Evolutionary conservation across 2,797 vertebrate genomes (phyloP), one percentile per base, ranked within the genome.

Genomic region (Manis crassicaudata): DNA sequence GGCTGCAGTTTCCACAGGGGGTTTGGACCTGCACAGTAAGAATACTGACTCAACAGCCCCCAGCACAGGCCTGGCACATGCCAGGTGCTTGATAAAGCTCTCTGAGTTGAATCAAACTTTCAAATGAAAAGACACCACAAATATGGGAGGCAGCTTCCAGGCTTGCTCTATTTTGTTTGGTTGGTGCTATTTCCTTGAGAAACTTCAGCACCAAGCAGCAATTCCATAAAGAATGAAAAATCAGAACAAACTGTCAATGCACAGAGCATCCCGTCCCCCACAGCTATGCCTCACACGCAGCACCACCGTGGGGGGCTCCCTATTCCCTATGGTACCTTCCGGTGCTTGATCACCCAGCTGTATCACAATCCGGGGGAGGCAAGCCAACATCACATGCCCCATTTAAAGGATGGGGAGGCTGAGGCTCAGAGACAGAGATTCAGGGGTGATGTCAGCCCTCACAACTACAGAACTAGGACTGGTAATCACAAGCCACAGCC

Each of bases 241-340:
- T 46, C 50, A 52, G 70, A 35, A 10, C 12, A 35, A 2, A 60
- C 6, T 12, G 37, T 16, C 43, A 43, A 68, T 5, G 10, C 68
- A 5, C 27, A 21, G 67, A 8, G 10, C 40, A 4, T 12, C 37
- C 25, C 18, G 9, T 4, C 3, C 18, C 13, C 50, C 32, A 16
- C 7, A 60, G 52, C 2, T 7, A 2, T 7, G 35, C 4, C 2
- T n/a, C 20, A 3, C 0, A 6, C 20, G 50, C 20, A 0, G n/a
- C 9, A 2, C 12, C 4, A 6, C 12, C 23, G 29, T 12, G 0
- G 20, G 43, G 65, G 72, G 27, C 32, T 27, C 3, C 62, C 50
- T 72, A 13, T 46, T 72, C 37, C 27, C 43, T 40, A 8, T 1
- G 43, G 46, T 3, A 29, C 35, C 37, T 58, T 17, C 16, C 4